Conservation (phyloP, 1,140 invertebrate species). For the Trinorchestia longiramus region DNA sequence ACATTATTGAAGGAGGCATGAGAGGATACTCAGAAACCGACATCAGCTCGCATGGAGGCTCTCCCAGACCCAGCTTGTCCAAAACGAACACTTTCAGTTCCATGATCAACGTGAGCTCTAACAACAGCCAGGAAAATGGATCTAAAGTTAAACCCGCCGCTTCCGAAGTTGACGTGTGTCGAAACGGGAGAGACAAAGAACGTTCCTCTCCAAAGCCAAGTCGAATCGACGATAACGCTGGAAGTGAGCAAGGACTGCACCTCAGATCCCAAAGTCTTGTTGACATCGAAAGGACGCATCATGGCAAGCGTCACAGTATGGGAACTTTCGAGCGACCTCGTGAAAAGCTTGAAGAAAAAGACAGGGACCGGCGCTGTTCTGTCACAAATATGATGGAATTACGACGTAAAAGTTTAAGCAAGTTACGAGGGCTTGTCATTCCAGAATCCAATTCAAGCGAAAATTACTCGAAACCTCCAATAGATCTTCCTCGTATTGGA, state of each 20-base stretch:
- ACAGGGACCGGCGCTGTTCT: constrained; percentile 61
- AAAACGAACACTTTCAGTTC: constrained; percentile 63
- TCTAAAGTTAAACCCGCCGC: constrained; percentile 60
- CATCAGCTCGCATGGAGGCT: constrained; percentile 55
- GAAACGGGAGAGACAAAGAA: constrained; percentile 55
- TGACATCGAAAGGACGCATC: constrained; percentile 70
- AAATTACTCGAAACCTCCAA: constrained; percentile 70
- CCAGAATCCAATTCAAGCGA: constrained; percentile 74
- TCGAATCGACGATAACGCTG: constrained; percentile 27
- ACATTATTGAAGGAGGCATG: constrained; percentile 42
- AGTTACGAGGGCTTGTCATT: constrained; percentile 86
- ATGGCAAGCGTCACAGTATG: constrained; percentile 67
- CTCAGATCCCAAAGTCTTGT: constrained; percentile 72
- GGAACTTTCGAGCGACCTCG: constrained; percentile 70
- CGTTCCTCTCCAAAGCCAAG: constrained; percentile 47
- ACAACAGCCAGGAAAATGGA: constrained; percentile 57
- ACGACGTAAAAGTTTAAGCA: constrained; percentile 82
- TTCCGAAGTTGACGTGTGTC: constrained; percentile 62
- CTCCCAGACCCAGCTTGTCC: constrained; percentile 51
- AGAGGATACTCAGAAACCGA: constrained; percentile 57
- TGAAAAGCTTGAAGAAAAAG: constrained; percentile 65
- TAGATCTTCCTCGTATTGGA: constrained; percentile 85
- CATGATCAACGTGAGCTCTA: constrained; percentile 66
- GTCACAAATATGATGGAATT: constrained; percentile 79
- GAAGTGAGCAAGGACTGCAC: constrained; percentile 67